Conservation (phyloP, 2,888 invertebrate genomes). For the Scaptomyza reducta region DNA sequence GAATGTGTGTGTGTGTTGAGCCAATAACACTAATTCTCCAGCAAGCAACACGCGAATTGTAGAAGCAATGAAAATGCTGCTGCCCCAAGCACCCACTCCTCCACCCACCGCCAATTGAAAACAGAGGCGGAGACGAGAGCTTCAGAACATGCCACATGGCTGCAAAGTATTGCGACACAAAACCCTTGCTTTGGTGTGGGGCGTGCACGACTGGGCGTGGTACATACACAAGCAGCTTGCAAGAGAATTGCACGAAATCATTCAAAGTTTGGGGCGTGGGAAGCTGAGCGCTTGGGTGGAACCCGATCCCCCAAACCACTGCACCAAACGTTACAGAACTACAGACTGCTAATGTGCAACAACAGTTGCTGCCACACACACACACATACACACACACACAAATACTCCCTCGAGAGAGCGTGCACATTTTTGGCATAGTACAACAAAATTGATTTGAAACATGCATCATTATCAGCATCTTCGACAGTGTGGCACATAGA, state of each 20-base stretch:
- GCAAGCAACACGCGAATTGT: slow-evolving; percentile 39
- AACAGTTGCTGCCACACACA: slow-evolving; percentile 1
- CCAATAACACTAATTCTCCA: slow-evolving; percentile 61
- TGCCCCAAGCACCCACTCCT: background rate
- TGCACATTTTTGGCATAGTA: slow-evolving; percentile 77
- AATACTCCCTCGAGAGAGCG: slow-evolving; percentile 15
- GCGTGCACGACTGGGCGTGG: slow-evolving; percentile 38
- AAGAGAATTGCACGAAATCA: slow-evolving; percentile 65
- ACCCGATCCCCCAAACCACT: slow-evolving; percentile 14
- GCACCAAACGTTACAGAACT: slow-evolving; percentile 13
- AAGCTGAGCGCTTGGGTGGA: slow-evolving; percentile 65
- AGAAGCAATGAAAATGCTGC: slow-evolving; percentile 19
- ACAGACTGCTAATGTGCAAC: slow-evolving; percentile 42
- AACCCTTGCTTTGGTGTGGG: slow-evolving; percentile 4
- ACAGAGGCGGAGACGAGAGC: slow-evolving; percentile 20
- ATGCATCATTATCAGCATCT: slow-evolving; percentile 76
- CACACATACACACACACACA: background rate
- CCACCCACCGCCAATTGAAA: slow-evolving; percentile 9
- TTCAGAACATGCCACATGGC: slow-evolving; percentile 59
- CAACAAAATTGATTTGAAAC: slow-evolving; percentile 81
- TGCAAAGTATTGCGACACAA: slow-evolving; percentile 58
- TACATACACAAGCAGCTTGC: slow-evolving; percentile 31
- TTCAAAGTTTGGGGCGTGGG: slow-evolving; percentile 43
- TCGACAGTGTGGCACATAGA: slow-evolving; percentile 29
- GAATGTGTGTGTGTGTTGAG: slow-evolving; percentile 33